Evolutionary conservation across 1,140 invertebrate species (phyloP), one percentile per base, ranked within the genome.

Genomic region (Dysdera silvatica): DNA sequence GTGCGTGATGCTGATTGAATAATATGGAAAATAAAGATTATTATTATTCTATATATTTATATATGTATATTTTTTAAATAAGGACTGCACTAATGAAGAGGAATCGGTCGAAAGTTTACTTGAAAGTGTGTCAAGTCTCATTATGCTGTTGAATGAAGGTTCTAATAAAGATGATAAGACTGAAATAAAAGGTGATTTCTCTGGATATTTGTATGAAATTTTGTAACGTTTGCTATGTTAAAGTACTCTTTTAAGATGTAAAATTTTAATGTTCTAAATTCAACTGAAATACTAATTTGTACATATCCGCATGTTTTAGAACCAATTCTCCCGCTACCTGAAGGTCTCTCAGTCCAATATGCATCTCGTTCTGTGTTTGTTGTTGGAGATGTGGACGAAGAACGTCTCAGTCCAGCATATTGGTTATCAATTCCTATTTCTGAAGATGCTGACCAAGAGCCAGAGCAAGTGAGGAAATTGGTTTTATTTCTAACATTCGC

Each of bases 291-390:
- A 37, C 35, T 12, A 37, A 37, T 37, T 37, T n/a, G 18, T 61
- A 35, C 35, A 16, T 31, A 35, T 61, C 12, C 74, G n/a, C 60
- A 58, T 67, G 76, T 81, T 71, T 58, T 76, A 12, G 81, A 87
- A 69, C 83, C 83, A 0, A 66, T 80, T 14, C 71, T 89, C 31
- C 83, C 85, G 0, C 74, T 79, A 35, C 83, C 87, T 1, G 87
- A 89, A 67, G 78, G 83, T 16, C 76, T 94, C 33, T 78, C 86
- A 7, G 81, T 82, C 28, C 88, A 94, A 76, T 94, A 91, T 74
- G 80, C 82, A n/a, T 81, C 83, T n/a, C 77, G 91, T 47, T 80
- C 83, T 3, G 79, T 86, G 37, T 86, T 78, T 69, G 79, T 82
- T 2, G 66, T 81, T 5, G 76, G 80, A 1, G 85, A 78, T 24